Conservation (phyloP, 2,797 vertebrate species). For the Sternarchorhynchus goeldii region DNA sequence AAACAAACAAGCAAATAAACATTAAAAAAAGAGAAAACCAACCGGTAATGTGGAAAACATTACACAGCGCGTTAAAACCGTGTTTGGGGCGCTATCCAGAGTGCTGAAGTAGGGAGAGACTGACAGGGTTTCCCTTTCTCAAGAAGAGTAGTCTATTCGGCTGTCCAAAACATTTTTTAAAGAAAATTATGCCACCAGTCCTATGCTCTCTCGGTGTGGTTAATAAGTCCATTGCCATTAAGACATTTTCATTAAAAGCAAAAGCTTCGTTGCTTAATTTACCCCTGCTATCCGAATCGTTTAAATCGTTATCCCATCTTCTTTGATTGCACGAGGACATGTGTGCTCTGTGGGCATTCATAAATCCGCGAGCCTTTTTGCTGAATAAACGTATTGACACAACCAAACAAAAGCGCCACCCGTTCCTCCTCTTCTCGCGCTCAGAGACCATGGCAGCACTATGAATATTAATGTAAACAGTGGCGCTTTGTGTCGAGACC, state of each 20-base stretch:
- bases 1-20: neutral
- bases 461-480: conserved; percentile 89
- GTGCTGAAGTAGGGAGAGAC: conserved; percentile 82
- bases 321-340: conserved; percentile 57
- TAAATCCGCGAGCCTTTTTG: conserved; percentile 72
- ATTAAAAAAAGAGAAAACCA: neutral
- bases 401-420: conserved; percentile 85
- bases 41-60: conserved; percentile 36
- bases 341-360: conserved; percentile 76
- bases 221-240: conserved; percentile 20
- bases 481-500: conserved; percentile 82
- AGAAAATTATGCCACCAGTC: conserved; percentile 3
- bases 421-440: conserved; percentile 81
- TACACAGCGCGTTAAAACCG: conserved; percentile 44
- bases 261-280: neutral
- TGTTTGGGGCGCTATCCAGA: conserved; percentile 74
- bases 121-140: conserved; percentile 16
- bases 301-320: conserved; percentile 60
- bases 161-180: conserved; percentile 6
- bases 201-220: neutral
- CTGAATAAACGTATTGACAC: conserved; percentile 87
- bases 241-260: neutral
- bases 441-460: conserved; percentile 79
- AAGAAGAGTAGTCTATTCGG: neutral
- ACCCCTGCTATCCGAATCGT: conserved; percentile 4